Conservation (phyloP, 2,888 invertebrate genomes). For the Tetanocera ferruginea region DNA sequence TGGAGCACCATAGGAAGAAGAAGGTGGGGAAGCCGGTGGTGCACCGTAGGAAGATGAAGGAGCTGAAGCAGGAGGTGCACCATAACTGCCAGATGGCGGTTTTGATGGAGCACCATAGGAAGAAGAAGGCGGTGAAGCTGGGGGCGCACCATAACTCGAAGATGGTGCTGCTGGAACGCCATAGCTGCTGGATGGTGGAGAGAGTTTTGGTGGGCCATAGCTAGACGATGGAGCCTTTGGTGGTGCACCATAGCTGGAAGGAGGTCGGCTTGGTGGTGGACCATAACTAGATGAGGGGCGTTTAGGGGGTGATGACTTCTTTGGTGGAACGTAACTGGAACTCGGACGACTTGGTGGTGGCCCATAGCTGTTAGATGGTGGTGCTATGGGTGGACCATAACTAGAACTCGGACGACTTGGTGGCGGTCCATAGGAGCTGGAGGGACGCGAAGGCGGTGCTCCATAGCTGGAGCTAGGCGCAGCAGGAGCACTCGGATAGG, state of each 20-base stretch:
- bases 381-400: constrained; percentile 61
- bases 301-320: constrained; percentile 51
- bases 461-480: constrained; percentile 60
- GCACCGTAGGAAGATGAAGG: constrained; percentile 57
- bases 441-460: constrained; percentile 59
- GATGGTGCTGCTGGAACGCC: constrained; percentile 55
- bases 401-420: constrained; percentile 61
- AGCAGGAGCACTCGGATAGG: constrained; percentile 54
- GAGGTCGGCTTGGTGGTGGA: constrained; percentile 67
- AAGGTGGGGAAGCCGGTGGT: constrained; percentile 57
- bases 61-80: constrained; percentile 65
- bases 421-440: constrained; percentile 61
- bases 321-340: constrained; percentile 65
- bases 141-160: constrained; percentile 59
- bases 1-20: constrained; percentile 71
- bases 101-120: constrained; percentile 71
- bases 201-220: constrained; percentile 68
- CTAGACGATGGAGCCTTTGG: constrained; percentile 57
- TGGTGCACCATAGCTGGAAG: constrained; percentile 72
- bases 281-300: constrained; percentile 48
- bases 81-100: constrained; percentile 64
- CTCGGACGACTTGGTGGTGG: constrained; percentile 61
- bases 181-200: constrained; percentile 56
- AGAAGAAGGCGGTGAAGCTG: constrained; percentile 57
- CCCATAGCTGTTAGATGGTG: constrained; percentile 60